Percentiles rank a stretch among this genome's conserved stretches.
These are phyloP conservation scores for Poecilia picta DNA, from an alignment of 2,797 vertebrate species.

Conservation along the genomic window DNA sequence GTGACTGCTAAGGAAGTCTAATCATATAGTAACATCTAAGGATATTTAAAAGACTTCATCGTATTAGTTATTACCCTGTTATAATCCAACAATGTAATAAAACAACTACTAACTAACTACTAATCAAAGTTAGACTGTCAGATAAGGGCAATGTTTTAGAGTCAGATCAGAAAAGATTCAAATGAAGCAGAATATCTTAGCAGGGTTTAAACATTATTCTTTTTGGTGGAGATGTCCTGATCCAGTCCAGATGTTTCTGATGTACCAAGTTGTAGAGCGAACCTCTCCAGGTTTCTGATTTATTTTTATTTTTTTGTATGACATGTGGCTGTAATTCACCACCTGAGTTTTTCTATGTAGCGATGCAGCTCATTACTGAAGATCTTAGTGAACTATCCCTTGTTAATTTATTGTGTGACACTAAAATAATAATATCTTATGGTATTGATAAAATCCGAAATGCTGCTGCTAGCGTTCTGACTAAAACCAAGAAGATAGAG, in stretches of 20 bases:
- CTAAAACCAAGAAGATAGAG: too few species aligned
- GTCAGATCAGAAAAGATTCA: neutral
- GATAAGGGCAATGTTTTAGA: neutral
- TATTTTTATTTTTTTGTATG: neutral
- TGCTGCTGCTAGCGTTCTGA: too few species aligned
- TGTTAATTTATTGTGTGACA: neutral
- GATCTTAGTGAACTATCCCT: neutral
- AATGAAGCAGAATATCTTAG: neutral
- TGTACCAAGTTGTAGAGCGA: neutral
- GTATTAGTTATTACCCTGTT: neutral
- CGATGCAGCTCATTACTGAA: neutral
- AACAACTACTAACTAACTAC: neutral
- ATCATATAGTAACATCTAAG: neutral
- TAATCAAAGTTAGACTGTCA: neutral
- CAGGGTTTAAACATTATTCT: neutral
- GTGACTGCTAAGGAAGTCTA: neutral
- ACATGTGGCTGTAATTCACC: neutral
- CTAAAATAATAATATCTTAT: neutral
- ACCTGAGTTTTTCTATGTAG: neutral
- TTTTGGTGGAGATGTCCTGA: neutral
- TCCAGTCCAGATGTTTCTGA: neutral
- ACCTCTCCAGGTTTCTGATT: neutral
- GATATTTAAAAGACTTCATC: neutral
- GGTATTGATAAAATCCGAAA: neutral
- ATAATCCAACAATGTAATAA: neutral